phyloP scores from a whole-genome alignment of 2,113 vertebrate genomes.

The Nothocercus nigrocapillus region DNA sequence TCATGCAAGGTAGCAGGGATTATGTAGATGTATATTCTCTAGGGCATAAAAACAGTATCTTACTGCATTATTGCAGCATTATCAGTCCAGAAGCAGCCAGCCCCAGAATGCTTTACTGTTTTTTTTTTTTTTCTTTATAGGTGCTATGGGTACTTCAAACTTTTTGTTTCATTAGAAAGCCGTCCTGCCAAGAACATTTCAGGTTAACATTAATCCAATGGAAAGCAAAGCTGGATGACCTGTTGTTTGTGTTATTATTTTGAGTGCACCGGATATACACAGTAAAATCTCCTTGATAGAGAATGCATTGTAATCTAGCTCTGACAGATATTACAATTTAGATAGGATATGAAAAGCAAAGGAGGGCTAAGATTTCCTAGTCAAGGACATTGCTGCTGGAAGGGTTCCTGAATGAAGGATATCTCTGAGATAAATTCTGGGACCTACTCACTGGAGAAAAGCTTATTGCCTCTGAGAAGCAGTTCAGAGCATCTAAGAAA shows the following conservation, averaged over 20 bases:
- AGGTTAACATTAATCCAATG: background rate
- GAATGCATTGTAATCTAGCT: background rate
- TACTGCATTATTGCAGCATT: background rate
- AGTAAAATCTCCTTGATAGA: background rate
- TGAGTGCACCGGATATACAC: background rate
- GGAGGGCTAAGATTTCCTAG: background rate
- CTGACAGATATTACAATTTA: background rate
- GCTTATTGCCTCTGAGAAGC: background rate
- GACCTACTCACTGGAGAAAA: background rate
- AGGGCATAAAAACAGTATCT: background rate
- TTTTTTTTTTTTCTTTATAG: background rate
- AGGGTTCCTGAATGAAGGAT: background rate
- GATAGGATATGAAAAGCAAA: background rate
- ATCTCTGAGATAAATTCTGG: background rate
- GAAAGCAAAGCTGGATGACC: background rate
- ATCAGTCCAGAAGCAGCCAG: background rate
- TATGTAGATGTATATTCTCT: background rate
- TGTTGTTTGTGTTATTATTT: background rate
- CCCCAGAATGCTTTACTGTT: background rate
- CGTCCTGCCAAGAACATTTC: background rate
- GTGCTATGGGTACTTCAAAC: fast-evolving
- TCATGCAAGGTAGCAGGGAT: background rate
- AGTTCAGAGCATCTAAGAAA: background rate
- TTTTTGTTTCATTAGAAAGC: background rate
- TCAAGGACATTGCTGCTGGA: background rate